Conservation (phyloP, 1,140 invertebrate genomes). For the Drosophila ananassae region DNA sequence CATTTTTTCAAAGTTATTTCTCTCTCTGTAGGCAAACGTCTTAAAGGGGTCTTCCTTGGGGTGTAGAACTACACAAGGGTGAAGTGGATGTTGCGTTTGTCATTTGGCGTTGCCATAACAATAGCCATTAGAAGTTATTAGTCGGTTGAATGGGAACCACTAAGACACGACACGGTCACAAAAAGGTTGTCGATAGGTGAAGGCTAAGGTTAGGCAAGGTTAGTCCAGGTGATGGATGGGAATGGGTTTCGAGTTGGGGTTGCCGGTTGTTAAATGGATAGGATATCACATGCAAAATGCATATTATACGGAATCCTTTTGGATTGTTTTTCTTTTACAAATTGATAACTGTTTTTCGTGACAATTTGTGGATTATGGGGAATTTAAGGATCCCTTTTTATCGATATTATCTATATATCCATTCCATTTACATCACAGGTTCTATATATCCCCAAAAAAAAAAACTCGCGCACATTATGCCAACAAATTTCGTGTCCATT, state of each 20-base stretch:
- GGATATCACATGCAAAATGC: constrained; percentile 28
- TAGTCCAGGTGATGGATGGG: constrained; percentile 24
- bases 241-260: not conserved
- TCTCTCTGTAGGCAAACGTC: not conserved
- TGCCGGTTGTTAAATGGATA: not conserved
- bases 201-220: constrained; percentile 54
- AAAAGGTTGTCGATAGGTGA: constrained; percentile 43
- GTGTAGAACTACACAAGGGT: constrained; percentile 4
- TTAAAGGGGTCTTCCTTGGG: constrained; percentile 2
- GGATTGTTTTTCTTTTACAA: constrained; percentile 3
- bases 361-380: not conserved
- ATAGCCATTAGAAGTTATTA: constrained; percentile 65
- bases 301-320: constrained; percentile 23
- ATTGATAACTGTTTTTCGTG: not conserved
- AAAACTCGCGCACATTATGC: constrained; percentile 4
- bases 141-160: constrained; percentile 33
- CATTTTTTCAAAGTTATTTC: not conserved
- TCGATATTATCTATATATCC: not conserved
- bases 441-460: too few species aligned
- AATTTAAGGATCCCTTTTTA: not conserved
- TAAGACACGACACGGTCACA: constrained; percentile 23
- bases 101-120: constrained; percentile 38
- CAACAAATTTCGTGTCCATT: constrained; percentile 30
- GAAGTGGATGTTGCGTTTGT: constrained; percentile 32
- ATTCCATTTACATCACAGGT: not conserved